Evolutionary conservation across 2,888 invertebrate species (phyloP).

Genomic region (Machimus rusticus): DNA sequence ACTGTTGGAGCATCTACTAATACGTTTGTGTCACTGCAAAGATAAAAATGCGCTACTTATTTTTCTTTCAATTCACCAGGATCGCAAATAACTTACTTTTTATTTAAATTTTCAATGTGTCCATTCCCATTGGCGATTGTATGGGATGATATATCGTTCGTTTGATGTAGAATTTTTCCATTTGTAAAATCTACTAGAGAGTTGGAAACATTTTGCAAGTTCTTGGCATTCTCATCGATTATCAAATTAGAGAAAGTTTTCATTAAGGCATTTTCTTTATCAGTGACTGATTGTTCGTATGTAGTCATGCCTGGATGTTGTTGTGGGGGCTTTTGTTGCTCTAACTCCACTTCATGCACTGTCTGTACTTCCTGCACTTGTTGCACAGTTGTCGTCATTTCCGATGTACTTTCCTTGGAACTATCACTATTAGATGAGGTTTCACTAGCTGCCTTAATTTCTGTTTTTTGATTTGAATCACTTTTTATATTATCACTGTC

Average conservation of each 20-base stretch:
- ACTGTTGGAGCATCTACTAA: conserved; percentile 57
- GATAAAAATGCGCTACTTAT: neutral
- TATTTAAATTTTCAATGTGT: conserved; percentile 62
- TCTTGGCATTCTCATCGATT: conserved; percentile 60
- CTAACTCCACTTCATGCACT: neutral
- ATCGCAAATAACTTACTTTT: conserved; percentile 55
- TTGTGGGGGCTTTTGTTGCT: conserved; percentile 6
- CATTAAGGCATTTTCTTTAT: conserved; percentile 62
- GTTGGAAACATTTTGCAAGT: conserved; percentile 54
- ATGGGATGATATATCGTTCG: conserved; percentile 45
- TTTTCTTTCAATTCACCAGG: neutral
- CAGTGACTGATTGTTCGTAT: conserved; percentile 62
- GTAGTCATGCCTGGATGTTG: conserved; percentile 40
- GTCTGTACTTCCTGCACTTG: conserved; percentile 37
- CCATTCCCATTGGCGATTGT: conserved; percentile 61
- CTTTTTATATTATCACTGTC: conserved; percentile 24
- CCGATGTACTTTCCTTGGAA: conserved; percentile 45
- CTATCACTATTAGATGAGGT: conserved; percentile 11
- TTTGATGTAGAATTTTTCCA: conserved; percentile 53
- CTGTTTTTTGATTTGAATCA: conserved; percentile 38
- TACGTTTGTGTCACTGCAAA: conserved; percentile 59
- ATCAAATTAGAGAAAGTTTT: conserved; percentile 61
- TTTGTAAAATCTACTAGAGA: conserved; percentile 56
- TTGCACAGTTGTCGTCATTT: conserved; percentile 48
- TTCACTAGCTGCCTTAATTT: conserved; percentile 6